phyloP scores from a whole-genome alignment of 2,113 vertebrate genomes.

The Phalacrocorax aristotelis region DNA sequence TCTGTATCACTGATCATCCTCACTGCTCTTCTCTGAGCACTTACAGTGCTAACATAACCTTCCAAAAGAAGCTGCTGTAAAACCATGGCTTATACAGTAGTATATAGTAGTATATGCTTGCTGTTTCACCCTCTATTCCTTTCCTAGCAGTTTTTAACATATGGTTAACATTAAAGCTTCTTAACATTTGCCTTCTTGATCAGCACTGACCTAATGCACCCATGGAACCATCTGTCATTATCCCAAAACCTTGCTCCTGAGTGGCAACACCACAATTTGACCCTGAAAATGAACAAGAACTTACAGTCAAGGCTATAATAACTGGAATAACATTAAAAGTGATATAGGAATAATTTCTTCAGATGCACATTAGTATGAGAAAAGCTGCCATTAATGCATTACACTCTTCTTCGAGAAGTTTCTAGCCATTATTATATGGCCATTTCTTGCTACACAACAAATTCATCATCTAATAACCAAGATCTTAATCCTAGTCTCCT shows the following conservation, averaged over 20 bases:
- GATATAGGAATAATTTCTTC: neutral
- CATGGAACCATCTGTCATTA: slow-evolving; percentile 6
- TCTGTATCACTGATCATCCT: neutral
- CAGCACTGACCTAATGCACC: slow-evolving; percentile 12
- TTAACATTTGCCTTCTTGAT: slow-evolving; percentile 28
- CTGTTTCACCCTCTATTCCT: neutral
- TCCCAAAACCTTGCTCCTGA: neutral
- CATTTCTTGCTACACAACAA: neutral
- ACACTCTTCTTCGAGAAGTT: neutral
- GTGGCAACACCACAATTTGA: neutral
- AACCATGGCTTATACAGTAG: neutral
- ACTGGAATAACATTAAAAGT: neutral
- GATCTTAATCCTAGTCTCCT: neutral
- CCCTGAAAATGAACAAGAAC: neutral
- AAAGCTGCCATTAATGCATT: neutral
- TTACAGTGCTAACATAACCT: neutral
- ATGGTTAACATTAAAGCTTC: slow-evolving; percentile 33
- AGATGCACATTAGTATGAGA: neutral
- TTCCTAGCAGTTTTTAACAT: slow-evolving; percentile 18
- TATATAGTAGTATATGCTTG: neutral
- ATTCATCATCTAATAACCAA: neutral
- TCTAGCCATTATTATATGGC: neutral
- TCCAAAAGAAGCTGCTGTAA: neutral
- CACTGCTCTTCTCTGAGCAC: neutral
- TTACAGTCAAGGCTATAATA: neutral